phyloP scores from a whole-genome alignment of 2,888 invertebrate species.

The Polietes domitor region DNA sequence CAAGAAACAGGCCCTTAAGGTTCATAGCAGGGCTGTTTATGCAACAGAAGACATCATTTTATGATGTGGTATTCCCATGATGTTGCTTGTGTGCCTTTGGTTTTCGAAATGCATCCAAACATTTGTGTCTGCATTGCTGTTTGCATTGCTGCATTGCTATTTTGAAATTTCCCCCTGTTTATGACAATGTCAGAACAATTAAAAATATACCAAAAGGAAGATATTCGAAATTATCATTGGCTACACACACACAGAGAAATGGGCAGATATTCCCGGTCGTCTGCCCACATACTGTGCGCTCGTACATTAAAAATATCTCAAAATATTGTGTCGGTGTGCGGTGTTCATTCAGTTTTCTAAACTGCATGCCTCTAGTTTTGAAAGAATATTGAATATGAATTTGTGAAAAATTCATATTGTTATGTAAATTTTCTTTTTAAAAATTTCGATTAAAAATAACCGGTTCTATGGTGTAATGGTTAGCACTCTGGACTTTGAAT shows the following conservation, averaged over 20 bases:
- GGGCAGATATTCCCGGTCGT: too few species aligned
- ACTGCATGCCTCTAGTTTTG: neutral
- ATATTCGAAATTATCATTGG: neutral
- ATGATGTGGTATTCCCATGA: too few species aligned
- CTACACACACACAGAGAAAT: neutral
- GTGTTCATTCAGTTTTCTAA: neutral
- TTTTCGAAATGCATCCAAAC: too few species aligned
- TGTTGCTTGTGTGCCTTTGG: too few species aligned
- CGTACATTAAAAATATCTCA: neutral
- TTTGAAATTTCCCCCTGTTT: neutral
- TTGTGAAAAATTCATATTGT: neutral
- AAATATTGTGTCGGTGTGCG: neutral
- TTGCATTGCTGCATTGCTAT: neutral
- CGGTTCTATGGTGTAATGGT: conserved; percentile 76
- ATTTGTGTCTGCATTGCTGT: too few species aligned
- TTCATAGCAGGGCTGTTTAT: too few species aligned
- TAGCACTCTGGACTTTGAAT: conserved; percentile 75
- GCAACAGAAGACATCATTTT: too few species aligned
- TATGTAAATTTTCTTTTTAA: neutral
- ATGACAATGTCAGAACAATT: neutral
- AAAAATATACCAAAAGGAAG: neutral
- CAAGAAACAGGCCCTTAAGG: too few species aligned
- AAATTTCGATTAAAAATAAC: conserved; percentile 7
- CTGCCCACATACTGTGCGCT: neutral
- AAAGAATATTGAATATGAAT: neutral